Evolutionary conservation across 2,888 invertebrate genomes (phyloP), one percentile per base, ranked within the genome.

Genomic region (Trichogramma evanescens): DNA sequence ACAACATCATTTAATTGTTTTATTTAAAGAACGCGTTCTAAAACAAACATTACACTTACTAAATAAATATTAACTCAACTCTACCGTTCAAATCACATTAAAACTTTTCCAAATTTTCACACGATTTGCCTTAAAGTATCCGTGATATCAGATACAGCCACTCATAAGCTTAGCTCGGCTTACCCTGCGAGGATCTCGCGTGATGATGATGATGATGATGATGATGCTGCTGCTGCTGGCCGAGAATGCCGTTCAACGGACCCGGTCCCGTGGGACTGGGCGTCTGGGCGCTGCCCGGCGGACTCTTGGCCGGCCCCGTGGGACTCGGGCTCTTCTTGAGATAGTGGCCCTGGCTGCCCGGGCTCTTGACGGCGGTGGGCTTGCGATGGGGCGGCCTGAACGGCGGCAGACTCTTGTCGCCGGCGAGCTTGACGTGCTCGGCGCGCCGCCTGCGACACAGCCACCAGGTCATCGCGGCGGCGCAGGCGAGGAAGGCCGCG

Each of bases 311-410:
- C 67, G 85, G 74, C 74, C 84, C 82, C 5, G 93, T 92, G 0
- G 94, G 93, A 63, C 93, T 92, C 0, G 94, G 93, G n/a, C 90
- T 92, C 80, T 95, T 95, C 81, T 93, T 93, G 75, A 94, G 80
- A 79, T 93, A 93, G 76, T 93, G 92, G 41, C 87, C 86, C 65
- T 86, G 85, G 9, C 89, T 89, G 56, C 89, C 91, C 0, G 93
- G 93, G 63, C 91, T 93, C 67, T 91, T 89, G 58, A 94, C 93
- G 0, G 91, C 91, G 1, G 89, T 89, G 5, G 90, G 89, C 66
- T 88, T 84, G 1, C 88, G 83, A 60, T 74, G 75, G 1, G 89
- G 87, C 0, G 87, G 84, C 66, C 88, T 86, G 79, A 88, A 87
- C 49, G 88, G 86, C 79, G 81, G 73, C 52, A 80, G 82, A 67